Evolutionary conservation across 2,797 vertebrate genomes (phyloP).

Genomic region (Holocentrus rufus): DNA sequence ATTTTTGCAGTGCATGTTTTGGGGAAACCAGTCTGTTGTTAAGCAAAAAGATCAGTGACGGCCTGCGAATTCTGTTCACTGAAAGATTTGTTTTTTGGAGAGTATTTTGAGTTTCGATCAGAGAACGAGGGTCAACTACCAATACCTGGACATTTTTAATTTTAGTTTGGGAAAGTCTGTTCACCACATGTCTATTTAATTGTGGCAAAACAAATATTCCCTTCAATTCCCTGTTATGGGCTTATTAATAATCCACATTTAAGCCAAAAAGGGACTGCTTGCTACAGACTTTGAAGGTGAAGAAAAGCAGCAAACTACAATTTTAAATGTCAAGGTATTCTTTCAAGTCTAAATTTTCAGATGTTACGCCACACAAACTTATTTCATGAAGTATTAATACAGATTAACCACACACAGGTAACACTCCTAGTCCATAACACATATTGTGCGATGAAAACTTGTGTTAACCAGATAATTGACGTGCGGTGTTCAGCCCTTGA

Average conservation of each 20-base stretch:
- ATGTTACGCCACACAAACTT: conserved; percentile 31
- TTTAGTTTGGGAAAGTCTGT: neutral
- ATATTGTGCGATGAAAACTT: conserved; percentile 43
- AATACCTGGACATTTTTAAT: conserved; percentile 7
- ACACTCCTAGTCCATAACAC: conserved; percentile 31
- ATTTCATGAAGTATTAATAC: conserved; percentile 61
- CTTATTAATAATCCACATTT: neutral
- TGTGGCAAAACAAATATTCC: neutral
- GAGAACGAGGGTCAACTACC: neutral
- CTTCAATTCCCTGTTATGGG: neutral
- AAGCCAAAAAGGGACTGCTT: neutral
- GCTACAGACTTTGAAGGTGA: neutral
- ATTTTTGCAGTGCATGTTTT: no score
- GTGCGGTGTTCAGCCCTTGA: conserved; percentile 51
- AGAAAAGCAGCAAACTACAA: neutral
- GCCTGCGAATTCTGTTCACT: neutral
- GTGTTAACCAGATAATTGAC: conserved; percentile 59
- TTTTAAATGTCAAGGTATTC: conserved; percentile 25
- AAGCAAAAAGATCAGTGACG: neutral
- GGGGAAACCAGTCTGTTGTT: neutral
- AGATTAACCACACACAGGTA: conserved; percentile 12
- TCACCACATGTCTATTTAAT: neutral
- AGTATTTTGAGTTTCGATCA: neutral
- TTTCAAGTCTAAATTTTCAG: conserved; percentile 12
- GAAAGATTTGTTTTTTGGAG: neutral